Evolutionary conservation across 2,888 invertebrate genomes (phyloP).

Genomic region (Parthenolecanium corni): DNA sequence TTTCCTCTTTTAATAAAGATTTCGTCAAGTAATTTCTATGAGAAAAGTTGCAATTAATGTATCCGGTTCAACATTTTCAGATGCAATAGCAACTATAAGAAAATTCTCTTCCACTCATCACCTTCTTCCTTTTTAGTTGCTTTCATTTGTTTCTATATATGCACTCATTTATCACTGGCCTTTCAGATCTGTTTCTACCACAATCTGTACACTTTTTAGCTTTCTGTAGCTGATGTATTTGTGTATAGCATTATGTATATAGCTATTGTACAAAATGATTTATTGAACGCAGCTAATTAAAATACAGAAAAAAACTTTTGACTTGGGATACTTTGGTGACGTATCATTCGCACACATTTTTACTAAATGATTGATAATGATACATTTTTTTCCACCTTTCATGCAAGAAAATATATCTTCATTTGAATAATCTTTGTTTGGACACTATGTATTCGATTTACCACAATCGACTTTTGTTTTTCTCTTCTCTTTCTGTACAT

Average conservation of each 20-base stretch:
- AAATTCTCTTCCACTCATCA: not conserved
- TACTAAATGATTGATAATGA: constrained; percentile 3
- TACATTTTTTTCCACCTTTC: not conserved
- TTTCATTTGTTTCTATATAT: too few species aligned
- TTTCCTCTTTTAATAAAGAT: too few species aligned
- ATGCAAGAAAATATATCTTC: constrained; percentile 12
- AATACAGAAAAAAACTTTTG: constrained; percentile 4
- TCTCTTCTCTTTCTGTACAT: not conserved
- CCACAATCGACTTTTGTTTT: constrained; percentile 1
- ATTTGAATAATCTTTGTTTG: constrained; percentile 26
- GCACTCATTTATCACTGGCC: too few species aligned
- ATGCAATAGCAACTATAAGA: too few species aligned
- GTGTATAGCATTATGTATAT: too few species aligned
- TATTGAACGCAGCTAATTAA: constrained; percentile 2
- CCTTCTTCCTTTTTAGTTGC: too few species aligned
- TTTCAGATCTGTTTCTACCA: too few species aligned
- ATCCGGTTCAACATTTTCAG: too few species aligned
- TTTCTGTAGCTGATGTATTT: too few species aligned
- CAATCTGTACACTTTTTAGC: too few species aligned
- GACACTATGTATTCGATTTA: constrained; percentile 20
- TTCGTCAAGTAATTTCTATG: too few species aligned
- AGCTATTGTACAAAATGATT: constrained; percentile 14
- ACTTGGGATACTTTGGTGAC: not conserved
- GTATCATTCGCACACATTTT: constrained; percentile 8
- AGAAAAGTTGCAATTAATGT: too few species aligned